Conservation (phyloP, 2,797 vertebrate species). For the Scyliorhinus canicula region DNA sequence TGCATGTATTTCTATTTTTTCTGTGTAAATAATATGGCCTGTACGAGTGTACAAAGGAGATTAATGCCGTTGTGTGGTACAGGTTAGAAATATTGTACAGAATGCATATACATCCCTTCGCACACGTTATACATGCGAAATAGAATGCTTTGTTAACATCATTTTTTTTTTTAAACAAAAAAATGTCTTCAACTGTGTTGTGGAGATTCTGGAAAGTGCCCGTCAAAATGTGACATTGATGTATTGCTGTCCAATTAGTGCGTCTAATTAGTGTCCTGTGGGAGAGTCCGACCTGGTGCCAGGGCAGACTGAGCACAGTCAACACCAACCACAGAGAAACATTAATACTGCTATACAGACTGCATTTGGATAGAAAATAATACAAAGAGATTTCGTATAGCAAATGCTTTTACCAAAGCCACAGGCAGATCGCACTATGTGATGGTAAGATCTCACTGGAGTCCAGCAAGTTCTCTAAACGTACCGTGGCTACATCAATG, state of each 20-base stretch:
- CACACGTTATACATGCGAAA: constrained; percentile 3
- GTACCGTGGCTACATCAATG: not conserved
- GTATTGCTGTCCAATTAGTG: constrained; percentile 70
- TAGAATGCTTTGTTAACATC: constrained; percentile 35
- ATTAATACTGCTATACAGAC: not conserved
- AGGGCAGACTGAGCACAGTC: not conserved
- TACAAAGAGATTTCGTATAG: not conserved
- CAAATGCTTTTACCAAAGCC: not conserved
- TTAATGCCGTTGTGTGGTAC: not conserved
- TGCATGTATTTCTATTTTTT: not conserved
- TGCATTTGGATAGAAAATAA: constrained; percentile 17
- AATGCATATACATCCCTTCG: not conserved
- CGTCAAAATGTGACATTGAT: constrained; percentile 61
- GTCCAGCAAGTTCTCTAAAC: not conserved
- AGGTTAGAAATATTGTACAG: not conserved
- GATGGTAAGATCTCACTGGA: not conserved
- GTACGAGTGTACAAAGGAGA: not conserved
- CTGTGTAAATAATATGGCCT: not conserved
- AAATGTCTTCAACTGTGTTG: constrained; percentile 43
- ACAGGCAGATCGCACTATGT: not conserved
- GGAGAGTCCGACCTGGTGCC: constrained; percentile 45
- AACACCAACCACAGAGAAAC: not conserved
- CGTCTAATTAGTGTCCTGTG: constrained; percentile 67
- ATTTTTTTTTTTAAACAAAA: not conserved
- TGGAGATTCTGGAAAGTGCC: constrained; percentile 51